Conservation (phyloP, 2,797 vertebrate genomes). For the Loris lydekkerianus region DNA sequence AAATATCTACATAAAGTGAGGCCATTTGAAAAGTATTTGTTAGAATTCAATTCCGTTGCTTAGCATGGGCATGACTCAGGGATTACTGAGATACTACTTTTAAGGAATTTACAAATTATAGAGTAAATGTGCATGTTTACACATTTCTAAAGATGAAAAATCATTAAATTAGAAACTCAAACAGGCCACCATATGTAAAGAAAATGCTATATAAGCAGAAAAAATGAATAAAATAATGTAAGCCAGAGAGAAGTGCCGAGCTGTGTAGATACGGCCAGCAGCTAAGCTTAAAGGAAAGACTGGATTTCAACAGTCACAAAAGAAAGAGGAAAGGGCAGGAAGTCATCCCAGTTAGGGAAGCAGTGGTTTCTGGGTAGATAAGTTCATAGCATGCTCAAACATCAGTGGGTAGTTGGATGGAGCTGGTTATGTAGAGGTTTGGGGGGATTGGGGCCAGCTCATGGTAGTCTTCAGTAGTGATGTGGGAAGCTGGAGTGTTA, state of each 20-base stretch:
- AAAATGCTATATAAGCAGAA: constrained; percentile 9
- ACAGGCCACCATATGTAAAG: background rate
- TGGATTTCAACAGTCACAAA: background rate
- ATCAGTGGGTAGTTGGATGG: background rate
- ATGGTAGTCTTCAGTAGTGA: background rate
- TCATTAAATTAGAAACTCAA: constrained; percentile 16
- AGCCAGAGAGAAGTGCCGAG: background rate
- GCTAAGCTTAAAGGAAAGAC: background rate
- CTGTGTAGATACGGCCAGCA: background rate
- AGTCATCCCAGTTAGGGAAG: background rate
- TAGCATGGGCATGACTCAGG: background rate
- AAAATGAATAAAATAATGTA: background rate
- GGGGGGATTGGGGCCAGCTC: background rate
- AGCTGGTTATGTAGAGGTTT: background rate
- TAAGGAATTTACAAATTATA: constrained; percentile 1
- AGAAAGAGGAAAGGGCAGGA: background rate
- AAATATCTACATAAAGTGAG: background rate
- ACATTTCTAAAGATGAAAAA: constrained; percentile 35
- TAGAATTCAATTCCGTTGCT: constrained; percentile 18
- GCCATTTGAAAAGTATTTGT: background rate
- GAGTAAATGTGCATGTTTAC: background rate
- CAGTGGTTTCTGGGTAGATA: background rate
- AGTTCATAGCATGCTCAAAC: background rate
- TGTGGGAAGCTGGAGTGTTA: background rate
- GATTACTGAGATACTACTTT: constrained; percentile 10